phyloP scores from a whole-genome alignment of 2,888 invertebrate genomes.

The Nycteola revayana region DNA sequence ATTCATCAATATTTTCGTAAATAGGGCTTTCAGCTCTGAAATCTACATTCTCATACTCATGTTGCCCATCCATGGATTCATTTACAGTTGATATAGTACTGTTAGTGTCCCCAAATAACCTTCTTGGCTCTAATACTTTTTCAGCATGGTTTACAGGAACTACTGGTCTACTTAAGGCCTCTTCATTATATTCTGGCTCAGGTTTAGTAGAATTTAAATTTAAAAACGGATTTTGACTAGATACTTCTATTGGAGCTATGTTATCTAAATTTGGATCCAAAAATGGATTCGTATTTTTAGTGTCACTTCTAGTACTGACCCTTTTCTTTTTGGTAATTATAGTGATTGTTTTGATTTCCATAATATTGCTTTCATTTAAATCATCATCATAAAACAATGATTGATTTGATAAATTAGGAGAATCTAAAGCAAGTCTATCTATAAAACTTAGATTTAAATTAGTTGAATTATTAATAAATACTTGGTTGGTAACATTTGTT shows the following conservation, averaged over 20 bases:
- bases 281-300: conserved; percentile 71
- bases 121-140: conserved; percentile 54
- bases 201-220: conserved; percentile 34
- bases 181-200: conserved; percentile 59
- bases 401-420: conserved; percentile 62
- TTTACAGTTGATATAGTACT: conserved; percentile 72
- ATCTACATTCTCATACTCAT: conserved; percentile 72
- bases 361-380: conserved; percentile 77
- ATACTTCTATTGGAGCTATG: conserved; percentile 19
- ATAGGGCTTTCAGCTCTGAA: conserved; percentile 64
- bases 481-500: conserved; percentile 59
- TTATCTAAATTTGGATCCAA: conserved; percentile 55
- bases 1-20: conserved; percentile 64
- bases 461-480: conserved; percentile 59
- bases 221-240: conserved; percentile 59
- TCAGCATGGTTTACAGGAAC: conserved; percentile 21
- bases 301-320: conserved; percentile 48
- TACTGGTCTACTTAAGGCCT: conserved; percentile 37
- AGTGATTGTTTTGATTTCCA: conserved; percentile 79
- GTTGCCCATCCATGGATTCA: conserved; percentile 51
- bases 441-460: conserved; percentile 72
- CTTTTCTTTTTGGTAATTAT: conserved; percentile 70
- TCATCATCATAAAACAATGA: conserved; percentile 73
- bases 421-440: conserved; percentile 67
- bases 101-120: conserved; percentile 67